These are phyloP conservation scores for Cephus sareptanus DNA, from an alignment of 2,888 invertebrate species.

Conservation along the genomic window DNA sequence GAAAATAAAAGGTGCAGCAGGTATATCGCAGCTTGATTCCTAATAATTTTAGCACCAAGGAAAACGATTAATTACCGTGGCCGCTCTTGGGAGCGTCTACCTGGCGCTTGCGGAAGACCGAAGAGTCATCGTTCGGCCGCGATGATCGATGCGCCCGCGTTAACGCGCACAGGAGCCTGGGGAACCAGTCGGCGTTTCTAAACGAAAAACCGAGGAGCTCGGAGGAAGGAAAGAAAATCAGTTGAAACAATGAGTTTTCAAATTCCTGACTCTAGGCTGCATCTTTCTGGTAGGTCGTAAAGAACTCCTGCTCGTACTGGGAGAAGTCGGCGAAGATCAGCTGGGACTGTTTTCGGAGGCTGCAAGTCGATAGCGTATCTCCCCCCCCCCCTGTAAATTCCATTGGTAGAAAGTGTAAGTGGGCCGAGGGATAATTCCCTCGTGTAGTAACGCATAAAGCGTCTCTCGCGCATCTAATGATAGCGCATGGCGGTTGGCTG, in stretches of 20 bases:
- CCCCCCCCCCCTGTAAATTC: background rate
- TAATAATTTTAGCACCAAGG: conserved; percentile 3
- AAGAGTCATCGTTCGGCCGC: background rate
- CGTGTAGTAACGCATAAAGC: background rate
- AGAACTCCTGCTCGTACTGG: background rate
- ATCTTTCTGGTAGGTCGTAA: background rate
- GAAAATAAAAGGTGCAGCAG: background rate
- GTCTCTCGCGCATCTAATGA: background rate
- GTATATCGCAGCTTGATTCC: background rate
- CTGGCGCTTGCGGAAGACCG: conserved; percentile 2
- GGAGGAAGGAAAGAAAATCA: background rate
- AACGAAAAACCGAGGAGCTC: background rate
- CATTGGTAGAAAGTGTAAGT: background rate
- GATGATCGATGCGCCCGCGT: background rate
- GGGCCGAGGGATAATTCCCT: no score
- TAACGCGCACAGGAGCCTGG: background rate
- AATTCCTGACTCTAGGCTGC: background rate
- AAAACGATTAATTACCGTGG: background rate
- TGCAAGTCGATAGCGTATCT: no score
- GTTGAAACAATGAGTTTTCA: background rate
- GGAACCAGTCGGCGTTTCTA: background rate
- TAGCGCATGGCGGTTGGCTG: background rate
- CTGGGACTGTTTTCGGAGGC: background rate
- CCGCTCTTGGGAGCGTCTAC: background rate
- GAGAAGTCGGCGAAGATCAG: background rate